A percentile compares a stretch with the other conserved stretches of the same genome.
phyloP scores from a whole-genome alignment of 2,113 vertebrate species.

The Cisticola juncidis region DNA sequence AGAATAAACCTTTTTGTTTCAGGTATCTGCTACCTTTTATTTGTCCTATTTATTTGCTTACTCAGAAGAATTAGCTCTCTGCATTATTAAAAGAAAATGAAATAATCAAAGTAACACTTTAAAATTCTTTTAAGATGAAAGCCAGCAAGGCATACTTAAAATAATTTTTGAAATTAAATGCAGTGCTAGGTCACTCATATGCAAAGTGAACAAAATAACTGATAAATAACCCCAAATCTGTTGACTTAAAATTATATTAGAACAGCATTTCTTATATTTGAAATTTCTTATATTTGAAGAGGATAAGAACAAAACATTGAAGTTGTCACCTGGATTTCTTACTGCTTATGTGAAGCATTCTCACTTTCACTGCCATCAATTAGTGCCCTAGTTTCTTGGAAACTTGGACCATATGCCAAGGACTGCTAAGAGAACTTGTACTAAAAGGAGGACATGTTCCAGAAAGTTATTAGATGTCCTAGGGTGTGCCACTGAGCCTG shows the following conservation, averaged over 20 bases:
- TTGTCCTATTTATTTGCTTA: neutral
- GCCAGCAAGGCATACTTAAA: neutral
- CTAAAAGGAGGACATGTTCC: neutral
- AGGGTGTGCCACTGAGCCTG: neutral
- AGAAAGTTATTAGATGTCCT: constrained; percentile 7
- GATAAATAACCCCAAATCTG: neutral
- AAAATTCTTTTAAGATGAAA: neutral
- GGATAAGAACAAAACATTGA: neutral
- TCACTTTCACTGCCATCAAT: neutral
- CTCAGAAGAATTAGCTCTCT: neutral
- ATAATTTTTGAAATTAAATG: neutral
- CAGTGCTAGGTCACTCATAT: neutral
- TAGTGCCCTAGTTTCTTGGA: neutral
- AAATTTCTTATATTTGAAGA: neutral
- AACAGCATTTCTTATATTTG: neutral
- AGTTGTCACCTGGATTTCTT: neutral
- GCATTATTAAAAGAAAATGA: neutral
- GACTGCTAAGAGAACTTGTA: neutral
- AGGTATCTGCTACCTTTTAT: neutral
- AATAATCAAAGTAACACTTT: neutral
- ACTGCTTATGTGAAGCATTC: neutral
- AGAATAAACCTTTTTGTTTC: neutral
- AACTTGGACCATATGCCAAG: neutral
- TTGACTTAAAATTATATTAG: neutral
- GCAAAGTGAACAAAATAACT: neutral